Base-by-base conservation (phyloP, 2,888 invertebrate genomes). In the Torymus texanus region DNA sequence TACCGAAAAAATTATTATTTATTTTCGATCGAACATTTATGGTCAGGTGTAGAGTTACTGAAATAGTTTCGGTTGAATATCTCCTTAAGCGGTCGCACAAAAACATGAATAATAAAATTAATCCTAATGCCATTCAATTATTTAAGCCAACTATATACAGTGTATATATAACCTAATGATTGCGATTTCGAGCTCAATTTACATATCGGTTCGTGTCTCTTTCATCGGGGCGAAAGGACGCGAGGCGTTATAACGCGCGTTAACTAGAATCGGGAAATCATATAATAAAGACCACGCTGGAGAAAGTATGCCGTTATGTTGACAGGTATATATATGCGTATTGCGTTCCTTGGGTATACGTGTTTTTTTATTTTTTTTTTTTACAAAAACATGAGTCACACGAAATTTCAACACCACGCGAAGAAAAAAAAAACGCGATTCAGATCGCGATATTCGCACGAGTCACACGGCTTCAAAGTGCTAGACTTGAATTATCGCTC, bases 281-380 rank as follows among this genome's bases (percentile, higher is more conserved):
- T 41, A 41, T 67, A 62, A 67, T 67, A 67, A 59, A 72, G 68
- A 68, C 66, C 51, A 21, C 29, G 29, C 18, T 29, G 51, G 75
- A 78, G 78, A 78, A 81, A 81, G 78, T 81, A 55, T 51, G 14
- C 66, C 70, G 61, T 73, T 73, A 76, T 58, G 50, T 50, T 24
- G n/a, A 24, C 18, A 63, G 59, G 66, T 61, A 41, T 16, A 50
- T 16, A 50, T 24, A 14, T 56, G 51, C 16, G 59, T 21, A 29
- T 41, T 41, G 41, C 41, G 41, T 41, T 41, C 41, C 41, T 41
- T 8, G 41, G 2, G 21, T 11, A 61, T 29, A n/a, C 65, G 61
- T 72, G 71, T 71, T 75, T 13, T 63, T 71, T 50, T 13, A 18
- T 61, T 50, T 71, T 71, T 74, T 73, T 63, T 50, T 65, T 74